Percentiles rank a stretch among this genome's conserved stretches.
Evolutionary conservation across 1,140 invertebrate genomes (phyloP).

Genomic region (Globodera rostochiensis): DNA sequence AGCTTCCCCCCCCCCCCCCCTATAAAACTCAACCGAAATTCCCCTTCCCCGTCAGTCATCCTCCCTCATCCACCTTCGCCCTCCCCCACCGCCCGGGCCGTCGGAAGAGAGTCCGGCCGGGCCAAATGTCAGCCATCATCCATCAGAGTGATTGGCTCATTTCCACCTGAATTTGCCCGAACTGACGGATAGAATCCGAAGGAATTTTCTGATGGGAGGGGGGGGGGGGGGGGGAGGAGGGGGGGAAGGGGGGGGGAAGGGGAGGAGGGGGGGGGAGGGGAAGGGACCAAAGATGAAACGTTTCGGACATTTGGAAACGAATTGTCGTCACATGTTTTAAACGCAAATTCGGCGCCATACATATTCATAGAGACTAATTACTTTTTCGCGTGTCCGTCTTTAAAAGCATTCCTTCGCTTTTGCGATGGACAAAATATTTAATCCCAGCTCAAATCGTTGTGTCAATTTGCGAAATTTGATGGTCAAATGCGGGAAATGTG

Average conservation of each 20-base stretch:
- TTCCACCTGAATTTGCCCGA: background rate
- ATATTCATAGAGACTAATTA: background rate
- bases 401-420: background rate
- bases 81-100: too few relatives aligned
- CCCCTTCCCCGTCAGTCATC: background rate
- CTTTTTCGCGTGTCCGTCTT: background rate
- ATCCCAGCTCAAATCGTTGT: background rate
- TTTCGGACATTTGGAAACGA: background rate
- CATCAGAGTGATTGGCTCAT: background rate
- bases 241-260: too few relatives aligned
- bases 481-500: background rate
- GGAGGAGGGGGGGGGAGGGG: too few relatives aligned
- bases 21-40: background rate
- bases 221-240: too few relatives aligned
- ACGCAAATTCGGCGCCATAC: too few relatives aligned
- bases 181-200: background rate
- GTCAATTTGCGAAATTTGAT: background rate
- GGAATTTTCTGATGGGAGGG: too few relatives aligned
- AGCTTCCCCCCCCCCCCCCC: background rate
- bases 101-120: background rate
- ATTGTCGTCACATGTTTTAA: too few relatives aligned
- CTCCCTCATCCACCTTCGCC: background rate
- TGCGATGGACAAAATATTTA: background rate
- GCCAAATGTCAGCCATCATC: background rate
- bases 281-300: background rate